phyloP scores from a whole-genome alignment of 2,888 invertebrate genomes.

The Synanthedon vespiformis region DNA sequence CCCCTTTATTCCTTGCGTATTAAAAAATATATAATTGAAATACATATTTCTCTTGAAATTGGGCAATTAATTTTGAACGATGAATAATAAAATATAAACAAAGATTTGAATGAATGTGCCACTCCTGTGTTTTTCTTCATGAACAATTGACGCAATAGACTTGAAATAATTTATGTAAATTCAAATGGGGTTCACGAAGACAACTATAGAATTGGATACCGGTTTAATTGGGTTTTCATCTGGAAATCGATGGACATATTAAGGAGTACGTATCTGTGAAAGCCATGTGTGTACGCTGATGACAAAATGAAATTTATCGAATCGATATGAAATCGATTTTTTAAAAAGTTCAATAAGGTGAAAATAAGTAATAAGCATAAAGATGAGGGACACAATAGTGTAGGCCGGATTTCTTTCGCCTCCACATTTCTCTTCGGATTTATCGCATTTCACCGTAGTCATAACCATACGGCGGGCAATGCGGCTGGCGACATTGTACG shows the following conservation, averaged over 20 bases:
- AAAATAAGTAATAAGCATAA: slow-evolving; percentile 66
- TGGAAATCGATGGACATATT: neutral
- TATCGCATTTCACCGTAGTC: slow-evolving; percentile 61
- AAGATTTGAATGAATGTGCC: neutral
- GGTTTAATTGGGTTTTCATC: neutral
- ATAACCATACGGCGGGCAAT: slow-evolving; percentile 54
- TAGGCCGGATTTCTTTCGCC: slow-evolving; percentile 61
- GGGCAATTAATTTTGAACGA: too few species aligned
- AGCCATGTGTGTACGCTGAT: neutral
- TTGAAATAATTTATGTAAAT: too few species aligned
- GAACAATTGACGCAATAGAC: neutral
- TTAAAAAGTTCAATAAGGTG: slow-evolving; percentile 51
- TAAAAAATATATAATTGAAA: too few species aligned
- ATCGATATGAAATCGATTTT: slow-evolving; percentile 38
- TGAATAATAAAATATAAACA: neutral
- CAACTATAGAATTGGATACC: neutral
- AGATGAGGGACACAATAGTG: slow-evolving; percentile 54
- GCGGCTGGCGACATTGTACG: slow-evolving; percentile 63
- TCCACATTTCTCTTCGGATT: slow-evolving; percentile 57
- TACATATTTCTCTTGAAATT: too few species aligned
- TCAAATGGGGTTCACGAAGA: too few species aligned
- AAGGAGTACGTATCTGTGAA: neutral
- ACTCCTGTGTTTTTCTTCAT: neutral
- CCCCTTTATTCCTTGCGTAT: too few species aligned
- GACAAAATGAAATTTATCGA: slow-evolving; percentile 21